Evolutionary conservation across 2,113 vertebrate genomes (phyloP).

Genomic region (Athene noctua): DNA sequence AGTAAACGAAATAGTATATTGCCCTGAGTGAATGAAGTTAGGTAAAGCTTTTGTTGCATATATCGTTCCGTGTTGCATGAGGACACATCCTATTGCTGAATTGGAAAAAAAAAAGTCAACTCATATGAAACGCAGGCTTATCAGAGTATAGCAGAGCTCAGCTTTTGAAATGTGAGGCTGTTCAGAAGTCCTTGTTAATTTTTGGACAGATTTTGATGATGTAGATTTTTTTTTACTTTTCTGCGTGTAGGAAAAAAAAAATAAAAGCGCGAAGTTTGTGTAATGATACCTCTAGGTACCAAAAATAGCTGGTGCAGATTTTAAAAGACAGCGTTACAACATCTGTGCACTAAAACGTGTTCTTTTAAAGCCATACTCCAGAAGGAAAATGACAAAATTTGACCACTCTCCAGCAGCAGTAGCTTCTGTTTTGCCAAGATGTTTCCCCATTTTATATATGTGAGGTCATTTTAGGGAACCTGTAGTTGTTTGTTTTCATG

Average conservation of each 20-base stretch:
- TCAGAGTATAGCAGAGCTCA: not conserved
- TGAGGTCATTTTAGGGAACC: constrained; percentile 45
- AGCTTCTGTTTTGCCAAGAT: constrained; percentile 52
- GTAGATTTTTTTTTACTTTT: not conserved
- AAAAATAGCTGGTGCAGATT: constrained; percentile 59
- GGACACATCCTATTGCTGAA: not conserved
- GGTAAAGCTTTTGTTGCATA: not conserved
- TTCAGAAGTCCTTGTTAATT: not conserved
- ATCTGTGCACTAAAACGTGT: constrained; percentile 59
- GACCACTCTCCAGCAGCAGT: constrained; percentile 63
- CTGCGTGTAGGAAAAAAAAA: not conserved
- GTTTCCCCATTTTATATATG: constrained; percentile 30
- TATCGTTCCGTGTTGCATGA: not conserved
- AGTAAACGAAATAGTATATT: not conserved
- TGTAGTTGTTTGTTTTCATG: constrained; percentile 36
- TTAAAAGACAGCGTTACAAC: constrained; percentile 58
- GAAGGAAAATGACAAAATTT: constrained; percentile 70
- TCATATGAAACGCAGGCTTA: not conserved
- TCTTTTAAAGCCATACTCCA: constrained; percentile 46
- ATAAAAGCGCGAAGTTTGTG: constrained; percentile 10
- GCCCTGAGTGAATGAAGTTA: not conserved
- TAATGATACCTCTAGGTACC: constrained; percentile 56
- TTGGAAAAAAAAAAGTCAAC: not conserved
- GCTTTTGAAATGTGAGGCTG: not conserved
- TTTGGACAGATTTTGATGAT: not conserved